A percentile compares a stretch with the other conserved stretches of the same genome.
phyloP scores from a whole-genome alignment of 2,113 vertebrate species.

The Clarias macrocephalus region DNA sequence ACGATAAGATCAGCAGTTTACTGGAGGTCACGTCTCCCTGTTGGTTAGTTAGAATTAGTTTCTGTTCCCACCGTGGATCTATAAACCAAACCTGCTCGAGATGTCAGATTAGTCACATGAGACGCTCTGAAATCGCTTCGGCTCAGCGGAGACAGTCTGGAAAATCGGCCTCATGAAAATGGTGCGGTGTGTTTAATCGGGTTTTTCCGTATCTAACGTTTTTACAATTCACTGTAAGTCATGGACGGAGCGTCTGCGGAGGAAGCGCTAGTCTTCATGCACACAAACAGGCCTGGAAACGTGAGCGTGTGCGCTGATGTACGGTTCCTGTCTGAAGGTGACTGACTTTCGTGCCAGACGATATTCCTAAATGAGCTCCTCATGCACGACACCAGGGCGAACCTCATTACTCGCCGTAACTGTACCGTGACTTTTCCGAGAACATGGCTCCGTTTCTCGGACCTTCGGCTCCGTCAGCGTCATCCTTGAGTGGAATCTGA shows the following conservation, averaged over 20 bases:
- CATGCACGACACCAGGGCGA: neutral
- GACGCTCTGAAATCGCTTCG: neutral
- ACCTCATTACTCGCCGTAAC: constrained; percentile 22
- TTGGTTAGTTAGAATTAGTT: neutral
- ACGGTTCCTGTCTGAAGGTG: neutral
- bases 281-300: neutral
- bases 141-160: neutral
- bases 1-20: neutral
- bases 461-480: neutral
- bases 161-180: neutral
- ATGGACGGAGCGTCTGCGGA: neutral
- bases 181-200: neutral
- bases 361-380: constrained; percentile 30
- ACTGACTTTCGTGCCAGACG: neutral
- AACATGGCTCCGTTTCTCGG: neutral
- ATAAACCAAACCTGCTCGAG: neutral
- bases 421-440: constrained; percentile 17
- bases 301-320: neutral
- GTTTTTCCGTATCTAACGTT: neutral
- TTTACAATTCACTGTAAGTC: neutral
- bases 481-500: constrained; percentile 17
- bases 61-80: neutral
- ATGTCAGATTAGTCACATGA: neutral
- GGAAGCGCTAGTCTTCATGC: neutral
- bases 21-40: neutral